Percentiles rank a stretch among this genome's conserved stretches.
These are phyloP conservation scores for Chrysomela aeneicollis DNA, from an alignment of 2,888 invertebrate genomes.

Conservation along the genomic window DNA sequence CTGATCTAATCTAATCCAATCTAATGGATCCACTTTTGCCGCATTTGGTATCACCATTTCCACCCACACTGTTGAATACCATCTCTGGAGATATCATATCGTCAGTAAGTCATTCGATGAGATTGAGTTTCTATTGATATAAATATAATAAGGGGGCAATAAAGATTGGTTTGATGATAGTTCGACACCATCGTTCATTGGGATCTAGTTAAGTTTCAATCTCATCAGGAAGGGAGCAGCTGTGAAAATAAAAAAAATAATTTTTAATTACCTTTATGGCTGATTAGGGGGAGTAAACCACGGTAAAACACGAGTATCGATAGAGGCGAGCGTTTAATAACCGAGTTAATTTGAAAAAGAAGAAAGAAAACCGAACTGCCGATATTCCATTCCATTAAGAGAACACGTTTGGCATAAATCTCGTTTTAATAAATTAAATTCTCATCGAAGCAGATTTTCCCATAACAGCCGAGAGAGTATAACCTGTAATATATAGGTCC, in stretches of 20 bases:
- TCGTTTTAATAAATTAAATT: slow-evolving; percentile 57
- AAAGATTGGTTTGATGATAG: not conserved
- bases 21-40: no score
- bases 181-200: slow-evolving; percentile 3
- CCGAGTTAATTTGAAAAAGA: slow-evolving; percentile 46
- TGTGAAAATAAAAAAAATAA: slow-evolving; percentile 13
- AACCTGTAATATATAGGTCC: slow-evolving; percentile 56
- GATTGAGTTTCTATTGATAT: not conserved
- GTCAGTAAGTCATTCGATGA: no score
- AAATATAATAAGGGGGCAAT: not conserved
- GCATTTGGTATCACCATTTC: no score
- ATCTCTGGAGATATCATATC: no score
- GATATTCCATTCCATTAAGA: slow-evolving; percentile 54
- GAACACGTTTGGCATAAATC: slow-evolving; percentile 56
- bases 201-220: slow-evolving; percentile 7
- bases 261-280: slow-evolving; percentile 32
- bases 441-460: slow-evolving; percentile 49
- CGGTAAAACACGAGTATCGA: slow-evolving; percentile 41
- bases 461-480: slow-evolving; percentile 44
- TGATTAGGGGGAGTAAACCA: slow-evolving; percentile 39
- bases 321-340: slow-evolving; percentile 42
- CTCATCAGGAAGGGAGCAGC: not conserved
- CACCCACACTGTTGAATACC: no score
- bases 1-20: no score
- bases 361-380: slow-evolving; percentile 45